Evolutionary conservation across 2,113 vertebrate genomes (phyloP).

Genomic region (Mandrillus leucophaeus): DNA sequence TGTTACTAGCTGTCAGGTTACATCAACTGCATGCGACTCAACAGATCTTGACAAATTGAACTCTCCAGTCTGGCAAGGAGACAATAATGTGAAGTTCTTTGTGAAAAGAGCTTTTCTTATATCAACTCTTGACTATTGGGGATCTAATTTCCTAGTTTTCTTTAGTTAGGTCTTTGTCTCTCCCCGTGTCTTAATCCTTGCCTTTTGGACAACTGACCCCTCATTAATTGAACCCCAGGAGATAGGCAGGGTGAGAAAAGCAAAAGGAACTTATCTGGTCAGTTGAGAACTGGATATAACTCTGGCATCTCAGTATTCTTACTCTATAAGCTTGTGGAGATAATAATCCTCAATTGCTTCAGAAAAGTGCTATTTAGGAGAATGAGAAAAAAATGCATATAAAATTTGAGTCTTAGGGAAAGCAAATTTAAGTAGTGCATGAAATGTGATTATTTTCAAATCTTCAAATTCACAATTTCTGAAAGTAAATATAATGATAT

Average conservation of each 20-base stretch:
- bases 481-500: neutral
- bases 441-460: constrained; percentile 47
- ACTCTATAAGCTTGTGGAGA: neutral
- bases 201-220: neutral
- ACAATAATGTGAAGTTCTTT: neutral
- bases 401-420: neutral
- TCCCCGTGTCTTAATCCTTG: neutral
- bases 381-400: neutral
- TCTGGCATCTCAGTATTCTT: neutral
- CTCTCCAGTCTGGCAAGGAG: neutral
- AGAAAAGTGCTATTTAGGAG: neutral
- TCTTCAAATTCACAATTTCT: neutral
- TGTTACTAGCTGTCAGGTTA: neutral
- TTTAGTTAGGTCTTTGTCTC: neutral
- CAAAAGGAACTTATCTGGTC: neutral
- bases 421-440: neutral
- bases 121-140: neutral
- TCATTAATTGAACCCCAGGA: constrained; percentile 13
- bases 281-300: neutral
- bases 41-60: neutral
- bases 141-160: neutral
- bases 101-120: constrained; percentile 24
- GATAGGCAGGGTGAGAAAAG: neutral
- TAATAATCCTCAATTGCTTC: neutral
- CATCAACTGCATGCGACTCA: neutral